A percentile compares a stretch with the other conserved stretches of the same genome.
Conservation (phyloP, 1,140 invertebrate genomes). For the Cyclina sinensis region DNA sequence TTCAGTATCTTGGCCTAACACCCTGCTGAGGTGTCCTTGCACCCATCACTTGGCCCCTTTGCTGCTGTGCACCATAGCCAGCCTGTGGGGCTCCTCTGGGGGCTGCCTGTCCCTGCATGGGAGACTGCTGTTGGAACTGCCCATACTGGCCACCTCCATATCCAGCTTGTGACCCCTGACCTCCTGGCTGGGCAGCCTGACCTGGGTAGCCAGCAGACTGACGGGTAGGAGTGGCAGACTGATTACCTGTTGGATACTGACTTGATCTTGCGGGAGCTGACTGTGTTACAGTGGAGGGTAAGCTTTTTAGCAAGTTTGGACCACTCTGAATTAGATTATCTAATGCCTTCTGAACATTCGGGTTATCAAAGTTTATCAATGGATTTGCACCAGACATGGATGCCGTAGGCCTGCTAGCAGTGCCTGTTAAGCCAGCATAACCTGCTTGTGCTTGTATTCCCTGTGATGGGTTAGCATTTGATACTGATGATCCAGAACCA, state of each 20-base stretch:
- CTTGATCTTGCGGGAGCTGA: slow-evolving; percentile 33
- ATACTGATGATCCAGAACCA: slow-evolving; percentile 70
- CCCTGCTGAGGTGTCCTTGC: slow-evolving; percentile 25
- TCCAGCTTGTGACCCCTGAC: neutral
- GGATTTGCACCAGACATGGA: slow-evolving; percentile 63
- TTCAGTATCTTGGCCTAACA: slow-evolving; percentile 27
- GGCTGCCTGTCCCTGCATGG: neutral
- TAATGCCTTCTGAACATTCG: slow-evolving; percentile 87
- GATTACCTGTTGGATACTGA: neutral
- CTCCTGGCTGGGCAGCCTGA: neutral
- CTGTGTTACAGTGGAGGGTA: slow-evolving; percentile 66
- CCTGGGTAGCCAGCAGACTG: neutral
- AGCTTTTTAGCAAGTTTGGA: slow-evolving; percentile 80
- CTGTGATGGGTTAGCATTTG: slow-evolving; percentile 66
- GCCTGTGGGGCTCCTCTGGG: neutral
- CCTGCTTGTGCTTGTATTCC: neutral
- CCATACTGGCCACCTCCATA: slow-evolving; percentile 21
- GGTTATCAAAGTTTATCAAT: slow-evolving; percentile 87
- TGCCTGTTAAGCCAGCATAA: slow-evolving; percentile 35
- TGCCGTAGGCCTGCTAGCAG: slow-evolving; percentile 7
- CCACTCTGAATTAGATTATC: slow-evolving; percentile 87
- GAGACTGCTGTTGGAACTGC: slow-evolving; percentile 48
- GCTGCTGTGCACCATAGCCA: slow-evolving; percentile 20
- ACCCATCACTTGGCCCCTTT: neutral
- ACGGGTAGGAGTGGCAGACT: neutral